phyloP scores from a whole-genome alignment of 2,888 invertebrate species.

The Sinohyriopsis cumingii region DNA sequence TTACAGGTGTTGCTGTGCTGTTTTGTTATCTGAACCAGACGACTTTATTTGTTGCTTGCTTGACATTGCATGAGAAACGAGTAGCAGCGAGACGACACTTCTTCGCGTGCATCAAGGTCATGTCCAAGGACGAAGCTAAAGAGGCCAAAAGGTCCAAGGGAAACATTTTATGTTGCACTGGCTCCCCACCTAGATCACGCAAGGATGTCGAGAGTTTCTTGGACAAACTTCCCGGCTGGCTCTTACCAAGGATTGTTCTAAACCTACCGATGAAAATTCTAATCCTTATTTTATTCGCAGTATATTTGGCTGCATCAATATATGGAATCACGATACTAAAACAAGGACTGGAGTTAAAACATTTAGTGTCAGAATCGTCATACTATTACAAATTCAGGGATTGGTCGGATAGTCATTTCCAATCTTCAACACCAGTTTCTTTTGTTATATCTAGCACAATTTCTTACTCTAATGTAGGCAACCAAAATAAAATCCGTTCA shows the following conservation, averaged over 20 bases:
- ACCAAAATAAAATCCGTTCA: slow-evolving; percentile 4
- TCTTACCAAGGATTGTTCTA: slow-evolving; percentile 38
- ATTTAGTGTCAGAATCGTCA: slow-evolving; percentile 48
- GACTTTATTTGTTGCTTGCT: slow-evolving; percentile 48
- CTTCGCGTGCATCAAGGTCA: slow-evolving; percentile 26
- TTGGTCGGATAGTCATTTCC: slow-evolving; percentile 30
- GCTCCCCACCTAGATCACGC: slow-evolving; percentile 26
- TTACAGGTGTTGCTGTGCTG: slow-evolving; percentile 49
- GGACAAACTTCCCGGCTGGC: slow-evolving; percentile 40
- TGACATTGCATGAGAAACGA: slow-evolving; percentile 50
- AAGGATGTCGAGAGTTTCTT: slow-evolving; percentile 42
- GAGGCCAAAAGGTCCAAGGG: slow-evolving; percentile 7
- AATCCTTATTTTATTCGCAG: slow-evolving; percentile 39
- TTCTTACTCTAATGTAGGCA: slow-evolving; percentile 9
- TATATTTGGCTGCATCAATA: slow-evolving; percentile 44
- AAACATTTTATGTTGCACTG: slow-evolving; percentile 64
- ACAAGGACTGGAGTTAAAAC: slow-evolving; percentile 45
- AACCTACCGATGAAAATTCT: slow-evolving; percentile 32
- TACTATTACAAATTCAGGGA: slow-evolving; percentile 42
- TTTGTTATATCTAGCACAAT: slow-evolving; percentile 31
- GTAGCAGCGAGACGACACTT: slow-evolving; percentile 39
- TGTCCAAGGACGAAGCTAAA: slow-evolving; percentile 29
- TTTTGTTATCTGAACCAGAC: slow-evolving; percentile 57
- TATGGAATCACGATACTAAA: slow-evolving; percentile 49
- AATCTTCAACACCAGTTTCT: slow-evolving; percentile 30